These are phyloP conservation scores for Heliconius melpomene DNA, from an alignment of 1,140 invertebrate genomes.

Conservation along the genomic window DNA sequence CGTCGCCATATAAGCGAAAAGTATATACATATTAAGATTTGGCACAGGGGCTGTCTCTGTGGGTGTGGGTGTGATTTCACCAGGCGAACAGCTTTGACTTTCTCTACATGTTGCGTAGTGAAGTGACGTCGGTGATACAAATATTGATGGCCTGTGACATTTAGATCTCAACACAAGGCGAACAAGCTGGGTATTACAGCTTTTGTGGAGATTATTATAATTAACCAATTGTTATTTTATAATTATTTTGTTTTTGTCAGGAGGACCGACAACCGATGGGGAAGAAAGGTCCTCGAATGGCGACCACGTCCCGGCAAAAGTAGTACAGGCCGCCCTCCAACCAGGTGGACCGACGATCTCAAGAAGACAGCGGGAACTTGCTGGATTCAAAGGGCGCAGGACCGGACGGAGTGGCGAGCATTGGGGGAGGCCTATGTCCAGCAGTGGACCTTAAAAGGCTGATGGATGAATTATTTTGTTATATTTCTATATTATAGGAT, in stretches of 20 bases:
- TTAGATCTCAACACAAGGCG: constrained; percentile 68
- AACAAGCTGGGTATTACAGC: constrained; percentile 42
- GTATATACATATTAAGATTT: constrained; percentile 65
- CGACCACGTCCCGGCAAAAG: no score
- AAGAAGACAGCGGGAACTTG: no score
- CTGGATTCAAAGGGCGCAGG: no score
- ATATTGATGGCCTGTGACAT: constrained; percentile 55
- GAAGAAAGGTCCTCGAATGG: no score
- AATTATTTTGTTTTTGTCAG: background rate
- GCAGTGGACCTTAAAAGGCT: no score
- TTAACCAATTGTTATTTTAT: background rate
- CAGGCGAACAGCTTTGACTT: constrained; percentile 62
- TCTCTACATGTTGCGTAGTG: constrained; percentile 66
- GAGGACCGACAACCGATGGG: no score
- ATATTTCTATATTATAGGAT: background rate
- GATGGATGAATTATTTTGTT: background rate
- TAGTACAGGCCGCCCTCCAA: no score
- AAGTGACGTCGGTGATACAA: constrained; percentile 38
- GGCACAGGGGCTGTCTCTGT: constrained; percentile 51
- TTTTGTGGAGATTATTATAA: background rate
- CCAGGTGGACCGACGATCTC: no score
- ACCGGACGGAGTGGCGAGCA: no score
- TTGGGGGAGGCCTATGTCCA: no score
- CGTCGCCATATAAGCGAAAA: constrained; percentile 56
- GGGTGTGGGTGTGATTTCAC: constrained; percentile 75